Evolutionary conservation across 2,797 vertebrate species (phyloP).

Genomic region (Pteropus rufus): DNA sequence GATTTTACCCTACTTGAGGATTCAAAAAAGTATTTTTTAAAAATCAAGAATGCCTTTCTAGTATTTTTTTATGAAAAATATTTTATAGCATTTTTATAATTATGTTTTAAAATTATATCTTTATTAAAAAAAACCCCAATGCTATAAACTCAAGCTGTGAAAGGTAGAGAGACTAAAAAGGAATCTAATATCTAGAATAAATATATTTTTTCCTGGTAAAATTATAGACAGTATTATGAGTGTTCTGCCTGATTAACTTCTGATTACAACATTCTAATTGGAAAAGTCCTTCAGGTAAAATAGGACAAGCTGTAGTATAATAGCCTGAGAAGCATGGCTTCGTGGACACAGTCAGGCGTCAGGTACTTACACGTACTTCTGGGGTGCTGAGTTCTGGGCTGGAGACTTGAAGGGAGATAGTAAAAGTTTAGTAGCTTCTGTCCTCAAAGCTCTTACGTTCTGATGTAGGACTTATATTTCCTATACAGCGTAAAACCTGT

Average conservation of each 20-base stretch:
- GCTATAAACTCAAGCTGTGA: slow-evolving; percentile 27
- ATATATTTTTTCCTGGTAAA: slow-evolving; percentile 64
- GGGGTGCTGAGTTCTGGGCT: neutral
- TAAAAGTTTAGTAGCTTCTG: neutral
- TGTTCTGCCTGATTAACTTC: slow-evolving; percentile 74
- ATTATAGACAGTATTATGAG: slow-evolving; percentile 66
- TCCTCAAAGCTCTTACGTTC: neutral
- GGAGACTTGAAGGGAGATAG: neutral
- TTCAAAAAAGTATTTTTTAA: neutral
- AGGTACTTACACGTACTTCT: neutral
- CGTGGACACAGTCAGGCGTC: neutral
- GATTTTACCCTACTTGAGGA: neutral
- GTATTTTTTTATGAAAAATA: slow-evolving; percentile 45
- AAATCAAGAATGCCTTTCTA: neutral
- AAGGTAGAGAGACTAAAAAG: slow-evolving; percentile 35
- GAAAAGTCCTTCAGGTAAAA: slow-evolving; percentile 74
- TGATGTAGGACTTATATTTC: neutral
- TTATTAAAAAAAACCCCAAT: neutral
- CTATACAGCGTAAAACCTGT: neutral
- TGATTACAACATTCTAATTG: slow-evolving; percentile 70
- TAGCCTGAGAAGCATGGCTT: neutral
- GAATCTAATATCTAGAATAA: slow-evolving; percentile 60
- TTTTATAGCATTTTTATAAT: slow-evolving; percentile 37
- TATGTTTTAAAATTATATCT: slow-evolving; percentile 33
- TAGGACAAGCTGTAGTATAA: slow-evolving; percentile 44